Evolutionary conservation across 2,113 vertebrate genomes (phyloP).

Genomic region (Bubalus kerabau): DNA sequence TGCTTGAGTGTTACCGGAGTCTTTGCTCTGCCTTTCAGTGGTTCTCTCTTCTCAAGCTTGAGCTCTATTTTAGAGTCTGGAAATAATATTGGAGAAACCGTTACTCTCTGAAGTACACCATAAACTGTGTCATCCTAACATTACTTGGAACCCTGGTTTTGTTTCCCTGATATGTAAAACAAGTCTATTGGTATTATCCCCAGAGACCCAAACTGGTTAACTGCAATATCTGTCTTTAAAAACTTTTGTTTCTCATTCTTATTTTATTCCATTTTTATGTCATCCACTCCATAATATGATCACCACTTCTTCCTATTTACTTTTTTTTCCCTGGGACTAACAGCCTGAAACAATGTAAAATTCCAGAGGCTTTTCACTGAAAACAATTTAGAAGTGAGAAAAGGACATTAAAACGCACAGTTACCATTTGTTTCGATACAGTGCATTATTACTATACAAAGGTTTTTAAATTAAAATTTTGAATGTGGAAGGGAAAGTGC

Average conservation of each 20-base stretch:
- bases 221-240: neutral
- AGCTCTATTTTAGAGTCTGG: constrained; percentile 84
- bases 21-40: constrained; percentile 88
- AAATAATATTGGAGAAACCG: constrained; percentile 63
- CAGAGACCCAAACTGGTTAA: neutral
- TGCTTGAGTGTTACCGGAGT: constrained; percentile 82
- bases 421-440: neutral
- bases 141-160: neutral
- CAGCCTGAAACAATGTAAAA: constrained; percentile 1
- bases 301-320: neutral
- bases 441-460: neutral
- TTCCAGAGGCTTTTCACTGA: neutral
- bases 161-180: neutral
- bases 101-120: constrained; percentile 54
- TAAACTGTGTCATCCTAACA: neutral
- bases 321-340: neutral
- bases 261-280: neutral
- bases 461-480: constrained; percentile 13
- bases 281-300: neutral
- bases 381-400: neutral
- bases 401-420: neutral
- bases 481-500: neutral
- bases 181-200: neutral
- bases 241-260: neutral
- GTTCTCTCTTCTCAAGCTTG: constrained; percentile 88